Base-by-base conservation (phyloP, 2,888 invertebrate genomes). In the Dinocampus coccinellae region DNA sequence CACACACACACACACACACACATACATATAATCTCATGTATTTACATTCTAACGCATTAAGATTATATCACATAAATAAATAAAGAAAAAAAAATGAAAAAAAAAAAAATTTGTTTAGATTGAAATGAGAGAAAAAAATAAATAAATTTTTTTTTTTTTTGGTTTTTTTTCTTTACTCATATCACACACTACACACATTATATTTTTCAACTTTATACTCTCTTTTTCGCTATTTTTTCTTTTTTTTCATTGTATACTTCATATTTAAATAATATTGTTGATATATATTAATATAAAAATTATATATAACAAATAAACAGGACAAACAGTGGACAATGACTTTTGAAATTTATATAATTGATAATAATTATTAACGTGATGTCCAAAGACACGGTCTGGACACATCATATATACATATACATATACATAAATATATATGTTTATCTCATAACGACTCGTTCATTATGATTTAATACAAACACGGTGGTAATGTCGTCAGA, bases 381-480 rank as follows among this genome's bases (percentile, higher is more conserved):
- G 39, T 39, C n/a, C 39, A 39, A 39, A 39, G 39, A 39, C 39
- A 39, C n/a, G n/a, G 39, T 39, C 39, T 39, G n/a, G 39, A 13
- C 39, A 39, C n/a, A n/a, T 39, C n/a, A 39, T 39, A 39, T n/a
- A n/a, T 13, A 39, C 13, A 39, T 39, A 39, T n/a, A 39, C n/a
- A 39, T 39, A 39, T 39, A 13, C n/a, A 13, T 47, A 47, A 2
- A 47, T 47, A 47, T 47, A 64, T 47, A 47, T 47, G 47, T 47
- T 47, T 47, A 79, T 79, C 82, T 84, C 83, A 82, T 83, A 84
- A 81, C 85, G 83, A 82, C 83, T 86, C 87, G 84, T 87, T 87
- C 87, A 86, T 87, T 87, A 86, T 87, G 87, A 87, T 87, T 87
- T 87, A 87, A 87, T 86, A 85, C 85, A 85, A 87, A 87, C 87